Base-by-base conservation (phyloP, 2,797 vertebrate genomes). In the Coccyzus lansbergi region DNA sequence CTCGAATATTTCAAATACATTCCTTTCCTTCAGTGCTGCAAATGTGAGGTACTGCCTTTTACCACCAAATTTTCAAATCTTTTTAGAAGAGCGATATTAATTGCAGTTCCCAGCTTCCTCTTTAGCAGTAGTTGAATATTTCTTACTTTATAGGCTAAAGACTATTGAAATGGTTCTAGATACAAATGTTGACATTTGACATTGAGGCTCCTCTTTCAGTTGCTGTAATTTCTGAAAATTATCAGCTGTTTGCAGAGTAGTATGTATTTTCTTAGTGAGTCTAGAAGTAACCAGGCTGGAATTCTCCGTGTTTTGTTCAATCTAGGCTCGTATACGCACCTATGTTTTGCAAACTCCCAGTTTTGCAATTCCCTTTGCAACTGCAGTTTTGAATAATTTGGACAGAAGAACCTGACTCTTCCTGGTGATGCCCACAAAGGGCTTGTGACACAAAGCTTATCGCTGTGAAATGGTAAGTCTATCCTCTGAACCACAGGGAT, bases 401-500 rank as follows among this genome's bases (percentile, higher is more conserved):
- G 16, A 8, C 21, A 83, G 38, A 28, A 51, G n/a, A 62, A 15
- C 3, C 22, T 16, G 18, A 31, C 10, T 51, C 44, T 83, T 44
- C 11, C 0, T 15, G n/a, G 71, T 51, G 48, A 25, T 1, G 0
- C 18, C 3, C 15, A 5, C 22, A 16, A 2, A 21, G 33, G 53
- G 40, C 2, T 11, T 0, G 11, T 29, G 69, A 3, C 25, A 25
- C 0, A 0, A 10, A 59, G 51, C 46, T 40, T 2, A 4, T 42
- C 92, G 62, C 70, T 36, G 28, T 3, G 46, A 29, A 22, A 14
- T 16, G 46, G 13, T 5, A 10, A 44, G 53, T 48, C 42, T 10
- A 4, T 3, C 49, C 4, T 75, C 5, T 12, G 33, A 24, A n/a
- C 16, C 0, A 1, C 0, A 3, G 12, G 40, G 36, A 16, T 44